Evolutionary conservation across 2,797 vertebrate genomes (phyloP), one percentile per base, ranked within the genome.

Genomic region (Sphaeramia orbicularis): DNA sequence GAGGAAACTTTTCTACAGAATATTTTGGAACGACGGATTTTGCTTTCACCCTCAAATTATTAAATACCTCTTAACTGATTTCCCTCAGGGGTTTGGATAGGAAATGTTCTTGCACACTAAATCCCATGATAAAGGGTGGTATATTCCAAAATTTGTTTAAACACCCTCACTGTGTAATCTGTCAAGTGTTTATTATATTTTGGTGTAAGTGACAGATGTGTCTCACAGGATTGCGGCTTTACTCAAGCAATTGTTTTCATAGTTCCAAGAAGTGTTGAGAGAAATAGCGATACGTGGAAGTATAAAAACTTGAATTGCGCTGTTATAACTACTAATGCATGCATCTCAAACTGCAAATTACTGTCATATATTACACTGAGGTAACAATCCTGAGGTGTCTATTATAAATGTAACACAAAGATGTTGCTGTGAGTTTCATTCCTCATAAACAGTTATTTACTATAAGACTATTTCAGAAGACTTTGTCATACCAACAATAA

Each of bases 31-130:
- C 14, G 51, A 71, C 35, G 37, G 47, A 61, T 86, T 79, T 86
- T 78, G 12, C 52, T 65, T 81, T 83, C 47, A 45, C 70, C 54
- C 77, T 66, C 43, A 76, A 78, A 80, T 81, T 59, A 81, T 79
- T 78, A 76, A 79, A 83, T 65, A 49, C 57, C 48, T 65, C 60
- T 78, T 49, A 73, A 74, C 75, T 60, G 49, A 78, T 78, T 77
- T 82, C 65, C 78, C 59, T 49, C 35, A 7, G 49, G 77, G 40
- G 73, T 66, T 62, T 59, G 63, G 57, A 78, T 54, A 76, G 79
- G 80, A 87, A 85, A 74, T 44, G 51, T 64, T 76, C 67, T 79
- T 65, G 58, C 24, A 65, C 19, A 44, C 55, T 63, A 74, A 87
- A 85, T 80, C 70, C 65, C 63, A 44, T 51, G 47, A 79, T 84